These are phyloP conservation scores for Aradus depressus DNA, from an alignment of 2,888 invertebrate species.

Conservation along the genomic window DNA sequence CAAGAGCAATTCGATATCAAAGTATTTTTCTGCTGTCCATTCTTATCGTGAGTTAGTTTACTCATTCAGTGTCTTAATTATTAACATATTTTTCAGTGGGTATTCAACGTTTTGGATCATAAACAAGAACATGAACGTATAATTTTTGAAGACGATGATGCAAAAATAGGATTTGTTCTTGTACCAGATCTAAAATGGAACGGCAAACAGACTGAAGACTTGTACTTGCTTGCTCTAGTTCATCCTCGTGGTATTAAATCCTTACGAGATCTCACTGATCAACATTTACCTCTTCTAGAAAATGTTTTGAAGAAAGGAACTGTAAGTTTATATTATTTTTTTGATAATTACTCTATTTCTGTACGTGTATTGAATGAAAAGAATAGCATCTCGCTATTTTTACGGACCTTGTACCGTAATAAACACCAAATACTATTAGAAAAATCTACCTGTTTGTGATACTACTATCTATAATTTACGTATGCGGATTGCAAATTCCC, in stretches of 20 bases:
- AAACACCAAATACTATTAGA: too few relatives aligned
- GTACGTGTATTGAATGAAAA: not conserved
- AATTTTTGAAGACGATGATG: conserved; percentile 66
- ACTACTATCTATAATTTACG: too few relatives aligned
- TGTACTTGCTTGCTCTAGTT: conserved; percentile 77
- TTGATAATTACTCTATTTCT: conserved; percentile 6
- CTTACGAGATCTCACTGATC: conserved; percentile 64
- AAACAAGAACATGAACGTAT: conserved; percentile 82
- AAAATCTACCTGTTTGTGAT: too few relatives aligned
- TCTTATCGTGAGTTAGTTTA: not conserved
- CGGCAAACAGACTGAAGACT: conserved; percentile 56
- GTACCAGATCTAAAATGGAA: conserved; percentile 96
- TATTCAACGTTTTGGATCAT: conserved; percentile 88
- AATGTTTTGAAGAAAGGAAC: conserved; percentile 66
- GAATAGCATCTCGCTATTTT: not conserved
- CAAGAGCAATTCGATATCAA: conserved; percentile 65
- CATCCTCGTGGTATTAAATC: conserved; percentile 64
- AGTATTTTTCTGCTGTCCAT: conserved; percentile 41
- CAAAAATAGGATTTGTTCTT: conserved; percentile 72
- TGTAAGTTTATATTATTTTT: conserved; percentile 40
- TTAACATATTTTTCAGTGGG: conserved; percentile 62
- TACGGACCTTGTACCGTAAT: not conserved
- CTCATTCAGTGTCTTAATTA: not conserved
- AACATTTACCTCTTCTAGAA: conserved; percentile 69
- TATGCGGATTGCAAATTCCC: too few relatives aligned